A percentile compares a stretch with the other conserved stretches of the same genome.
Conservation (phyloP, 1,140 invertebrate species). For the Tenebrio molitor region DNA sequence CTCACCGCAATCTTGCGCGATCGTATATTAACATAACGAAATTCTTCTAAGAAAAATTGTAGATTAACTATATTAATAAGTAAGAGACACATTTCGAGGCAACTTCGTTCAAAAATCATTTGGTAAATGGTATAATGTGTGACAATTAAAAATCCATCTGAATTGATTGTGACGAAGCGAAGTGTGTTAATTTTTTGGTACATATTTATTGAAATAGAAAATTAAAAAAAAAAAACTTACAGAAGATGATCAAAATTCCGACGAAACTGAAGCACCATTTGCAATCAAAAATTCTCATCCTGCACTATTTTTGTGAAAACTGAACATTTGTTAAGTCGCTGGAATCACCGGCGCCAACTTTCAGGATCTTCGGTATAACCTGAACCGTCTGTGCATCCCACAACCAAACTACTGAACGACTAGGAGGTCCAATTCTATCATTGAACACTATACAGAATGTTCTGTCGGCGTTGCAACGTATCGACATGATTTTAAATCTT, state of each 20-base stretch:
- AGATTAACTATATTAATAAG: no score
- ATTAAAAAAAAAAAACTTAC: slow-evolving; percentile 8
- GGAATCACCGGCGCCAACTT: slow-evolving; percentile 1
- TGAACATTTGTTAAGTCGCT: background rate
- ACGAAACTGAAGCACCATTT: background rate
- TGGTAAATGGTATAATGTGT: no score
- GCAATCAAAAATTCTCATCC: background rate
- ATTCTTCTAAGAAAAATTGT: no score
- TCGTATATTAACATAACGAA: no score
- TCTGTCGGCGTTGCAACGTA: background rate
- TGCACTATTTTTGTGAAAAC: background rate
- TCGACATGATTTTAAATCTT: background rate
- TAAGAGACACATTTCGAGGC: no score
- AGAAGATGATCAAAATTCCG: background rate
- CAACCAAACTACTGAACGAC: slow-evolving; percentile 40
- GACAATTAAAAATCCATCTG: no score
- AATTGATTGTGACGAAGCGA: no score
- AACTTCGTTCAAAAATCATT: no score
- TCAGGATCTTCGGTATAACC: background rate
- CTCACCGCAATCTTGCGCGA: no score
- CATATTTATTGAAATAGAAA: background rate
- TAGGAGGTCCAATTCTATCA: slow-evolving; percentile 34
- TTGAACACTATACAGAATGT: background rate
- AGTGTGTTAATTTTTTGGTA: no score
- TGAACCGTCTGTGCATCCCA: slow-evolving; percentile 26